These are phyloP conservation scores for Sorex fumeus DNA, from an alignment of 2,113 vertebrate genomes.

Conservation along the genomic window DNA sequence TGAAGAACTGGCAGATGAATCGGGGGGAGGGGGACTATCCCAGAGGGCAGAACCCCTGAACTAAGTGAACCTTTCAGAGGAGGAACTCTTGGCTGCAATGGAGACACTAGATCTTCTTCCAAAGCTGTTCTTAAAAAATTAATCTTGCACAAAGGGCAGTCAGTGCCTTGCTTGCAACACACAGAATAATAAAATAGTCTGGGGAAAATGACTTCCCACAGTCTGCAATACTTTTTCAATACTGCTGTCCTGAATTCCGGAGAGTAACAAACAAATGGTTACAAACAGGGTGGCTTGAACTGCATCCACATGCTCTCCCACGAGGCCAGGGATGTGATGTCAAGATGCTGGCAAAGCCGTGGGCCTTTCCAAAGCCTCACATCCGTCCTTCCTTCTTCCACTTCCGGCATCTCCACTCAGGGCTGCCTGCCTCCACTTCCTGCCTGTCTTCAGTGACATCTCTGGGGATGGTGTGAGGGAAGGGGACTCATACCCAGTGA, in stretches of 20 bases:
- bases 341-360: neutral
- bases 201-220: neutral
- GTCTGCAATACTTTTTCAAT: neutral
- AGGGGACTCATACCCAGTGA: too few species aligned
- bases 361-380: neutral
- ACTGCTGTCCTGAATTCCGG: neutral
- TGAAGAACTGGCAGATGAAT: neutral
- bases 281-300: neutral
- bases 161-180: neutral
- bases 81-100: neutral
- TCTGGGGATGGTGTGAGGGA: too few species aligned
- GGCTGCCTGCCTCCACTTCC: fast-evolving
- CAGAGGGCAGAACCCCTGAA: neutral
- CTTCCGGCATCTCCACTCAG: neutral
- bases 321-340: neutral
- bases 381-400: neutral
- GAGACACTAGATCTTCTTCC: neutral
- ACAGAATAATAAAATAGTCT: neutral
- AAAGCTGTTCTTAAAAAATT: neutral
- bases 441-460: neutral
- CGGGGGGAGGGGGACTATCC: neutral
- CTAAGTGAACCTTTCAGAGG: neutral
- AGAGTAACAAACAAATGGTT: neutral
- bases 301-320: too few species aligned
- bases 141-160: neutral